Base-by-base conservation (phyloP, 2,888 invertebrate genomes). In the Meteorus cinctellus region DNA sequence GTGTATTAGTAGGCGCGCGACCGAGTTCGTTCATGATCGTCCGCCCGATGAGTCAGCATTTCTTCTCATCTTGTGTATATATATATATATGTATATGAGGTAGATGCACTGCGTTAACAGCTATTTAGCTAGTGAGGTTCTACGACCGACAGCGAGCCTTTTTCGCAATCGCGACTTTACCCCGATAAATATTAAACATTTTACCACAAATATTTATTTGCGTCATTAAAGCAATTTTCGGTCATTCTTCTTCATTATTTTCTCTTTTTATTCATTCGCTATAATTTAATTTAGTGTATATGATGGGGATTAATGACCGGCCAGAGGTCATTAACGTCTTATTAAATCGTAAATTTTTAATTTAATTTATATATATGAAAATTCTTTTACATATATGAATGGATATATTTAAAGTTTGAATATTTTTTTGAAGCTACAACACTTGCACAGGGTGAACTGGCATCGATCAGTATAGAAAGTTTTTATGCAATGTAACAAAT, bases 151-250 rank as follows among this genome's bases (percentile, higher is more conserved):
- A 81, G 63, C 75, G 59, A 74, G 76, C 68, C 48, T 48, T 48
- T 16, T 48, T 48, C 48, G n/a, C 16, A 16, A 74, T 81, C 75
- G 77, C 69, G 77, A 77, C 75, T 78, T 76, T 77, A 76, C 78
- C 77, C 72, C 74, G 76, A 81, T 81, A 79, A 79, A 79, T 78
- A 78, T 81, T 77, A 78, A 80, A 71, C 74, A 73, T 48, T 48
- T 48, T 48, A 62, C 71, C 73, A 67, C 66, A 34, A 12, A 60
- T 36, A 71, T 77, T 72, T 72, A 77, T 77, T 77, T 76, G 71
- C 75, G 62, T 71, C 62, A 48, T 48, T n/a, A 1, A 29, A 19
- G 8, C 24, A 62, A 62, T 31, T 62, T 27, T 62, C 29, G 62
- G 24, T 31, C 24, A 62, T 48, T n/a, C 16, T 48, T 48, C 6